Base-by-base conservation (phyloP, 2,888 invertebrate species). In the Mythimna loreyi region DNA sequence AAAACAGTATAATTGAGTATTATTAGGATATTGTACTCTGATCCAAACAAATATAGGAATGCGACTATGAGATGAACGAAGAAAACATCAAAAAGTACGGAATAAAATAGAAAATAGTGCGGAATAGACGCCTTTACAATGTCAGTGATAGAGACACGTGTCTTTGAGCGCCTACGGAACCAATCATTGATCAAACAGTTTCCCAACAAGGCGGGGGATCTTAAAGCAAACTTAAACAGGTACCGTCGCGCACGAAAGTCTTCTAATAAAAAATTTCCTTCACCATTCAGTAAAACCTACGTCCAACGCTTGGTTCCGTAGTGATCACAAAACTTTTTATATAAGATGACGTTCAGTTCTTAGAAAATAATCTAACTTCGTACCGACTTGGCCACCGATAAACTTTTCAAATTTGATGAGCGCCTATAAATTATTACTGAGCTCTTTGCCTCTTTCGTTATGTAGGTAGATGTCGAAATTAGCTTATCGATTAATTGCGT, bases 341-440 rank as follows among this genome's bases (percentile, higher is more conserved):
- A 75, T 71, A 73, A 77, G 64, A 76, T 73, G 78, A 75, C 66
- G 65, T 80, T 80, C 68, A 58, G 66, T 68, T 80, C 67, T 77
- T 61, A 71, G 53, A 49, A 80, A 77, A 83, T 83, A 84, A 85
- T 84, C 78, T 70, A 82, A 84, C 82, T 86, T 86, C 36, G 55
- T 56, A 52, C 65, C 23, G 75, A 82, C 57, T 75, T 80, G 67
- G 57, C 49, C 67, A 64, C 60, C 57, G 45, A 55, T 63, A 78
- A 83, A 80, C 67, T 82, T 84, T 84, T 76, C 40, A 72, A 81
- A 82, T 78, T 84, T 80, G 85, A 83, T 81, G 80, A 80, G 66
- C 52, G 50, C 49, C 75, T 66, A 72, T 78, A 84, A 83, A 78
- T 81, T 79, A 79, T 80, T 76, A 70, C 65, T 33, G 36, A 21